Conservation (phyloP, 2,888 invertebrate species). For the Dinocampus coccinellae region DNA sequence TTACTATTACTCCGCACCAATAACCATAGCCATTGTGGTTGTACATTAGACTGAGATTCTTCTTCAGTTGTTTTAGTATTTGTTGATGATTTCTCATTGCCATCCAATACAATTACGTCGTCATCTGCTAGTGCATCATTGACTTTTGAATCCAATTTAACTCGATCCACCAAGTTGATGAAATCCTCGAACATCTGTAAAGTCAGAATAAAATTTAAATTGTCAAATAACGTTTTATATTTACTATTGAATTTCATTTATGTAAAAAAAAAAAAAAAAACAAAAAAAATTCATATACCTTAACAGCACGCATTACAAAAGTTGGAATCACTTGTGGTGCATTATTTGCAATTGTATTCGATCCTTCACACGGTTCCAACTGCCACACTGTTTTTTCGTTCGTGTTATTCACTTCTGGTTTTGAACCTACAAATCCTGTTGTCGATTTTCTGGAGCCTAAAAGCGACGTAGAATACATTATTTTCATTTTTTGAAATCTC, state of each 20-base stretch:
- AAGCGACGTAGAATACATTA: conserved; percentile 53
- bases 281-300: too few relatives aligned
- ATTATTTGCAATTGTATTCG: conserved; percentile 62
- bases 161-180: conserved; percentile 56
- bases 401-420: conserved; percentile 57
- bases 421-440: conserved; percentile 51
- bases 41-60: conserved; percentile 36
- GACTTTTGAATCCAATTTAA: conserved; percentile 13
- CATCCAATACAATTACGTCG: conserved; percentile 13
- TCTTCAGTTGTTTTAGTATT: conserved; percentile 32
- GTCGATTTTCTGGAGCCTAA: conserved; percentile 64
- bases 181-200: conserved; percentile 65
- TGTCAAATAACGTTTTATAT: not conserved
- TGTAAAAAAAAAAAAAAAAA: conserved; percentile 47
- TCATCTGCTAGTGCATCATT: conserved; percentile 23
- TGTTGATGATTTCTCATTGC: conserved; percentile 29
- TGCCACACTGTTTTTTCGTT: conserved; percentile 59
- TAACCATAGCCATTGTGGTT: conserved; percentile 58
- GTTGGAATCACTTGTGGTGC: conserved; percentile 60
- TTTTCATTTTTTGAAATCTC: conserved; percentile 31
- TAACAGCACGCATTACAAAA: conserved; percentile 67
- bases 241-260: conserved; percentile 46
- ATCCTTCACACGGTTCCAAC: conserved; percentile 59
- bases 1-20: conserved; percentile 63
- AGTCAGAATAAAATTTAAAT: conserved; percentile 17